Percentiles rank a stretch among this genome's conserved stretches.
These are phyloP conservation scores for Salpingus planirostris DNA, from an alignment of 2,888 invertebrate species.

Conservation along the genomic window DNA sequence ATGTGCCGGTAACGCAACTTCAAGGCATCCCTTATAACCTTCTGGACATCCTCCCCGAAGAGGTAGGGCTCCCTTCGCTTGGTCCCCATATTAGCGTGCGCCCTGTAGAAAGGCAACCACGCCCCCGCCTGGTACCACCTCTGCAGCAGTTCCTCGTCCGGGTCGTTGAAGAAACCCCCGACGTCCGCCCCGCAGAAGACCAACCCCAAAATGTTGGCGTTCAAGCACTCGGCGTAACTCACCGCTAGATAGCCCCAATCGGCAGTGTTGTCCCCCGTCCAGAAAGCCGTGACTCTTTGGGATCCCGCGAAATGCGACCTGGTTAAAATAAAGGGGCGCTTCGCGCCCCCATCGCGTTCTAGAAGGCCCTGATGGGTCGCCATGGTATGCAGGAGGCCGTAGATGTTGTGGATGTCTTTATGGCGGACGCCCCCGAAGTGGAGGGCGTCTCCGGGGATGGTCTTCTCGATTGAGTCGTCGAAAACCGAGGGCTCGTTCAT, in stretches of 20 bases:
- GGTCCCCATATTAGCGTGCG: conserved; percentile 91
- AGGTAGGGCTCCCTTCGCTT: conserved; percentile 94
- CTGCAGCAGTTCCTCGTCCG: conserved; percentile 76
- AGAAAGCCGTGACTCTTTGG: conserved; percentile 82
- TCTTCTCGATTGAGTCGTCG: conserved; percentile 60
- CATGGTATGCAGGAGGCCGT: conserved; percentile 61
- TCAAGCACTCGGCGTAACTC: conserved; percentile 84
- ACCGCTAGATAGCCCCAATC: conserved; percentile 84
- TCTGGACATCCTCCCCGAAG: conserved; percentile 56
- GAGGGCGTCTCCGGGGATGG: conserved; percentile 84
- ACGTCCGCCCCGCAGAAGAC: conserved; percentile 92
- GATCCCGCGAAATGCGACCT: conserved; percentile 79
- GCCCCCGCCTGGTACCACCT: conserved; percentile 59
- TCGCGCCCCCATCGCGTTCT: conserved; percentile 50
- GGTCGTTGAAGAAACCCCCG: conserved; percentile 91
- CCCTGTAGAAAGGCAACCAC: conserved; percentile 89
- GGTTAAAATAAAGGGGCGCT: conserved; percentile 81
- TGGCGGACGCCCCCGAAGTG: conserved; percentile 74
- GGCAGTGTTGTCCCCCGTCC: conserved; percentile 96
- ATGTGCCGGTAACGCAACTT: conserved; percentile 75
- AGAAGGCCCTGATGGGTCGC: conserved; percentile 53
- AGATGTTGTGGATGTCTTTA: conserved; percentile 90
- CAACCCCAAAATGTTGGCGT: conserved; percentile 63
- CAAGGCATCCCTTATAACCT: conserved; percentile 52
- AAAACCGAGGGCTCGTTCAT: conserved; percentile 99